These are phyloP conservation scores for Tiliacea aurago DNA, from an alignment of 2,888 invertebrate genomes.

Conservation along the genomic window DNA sequence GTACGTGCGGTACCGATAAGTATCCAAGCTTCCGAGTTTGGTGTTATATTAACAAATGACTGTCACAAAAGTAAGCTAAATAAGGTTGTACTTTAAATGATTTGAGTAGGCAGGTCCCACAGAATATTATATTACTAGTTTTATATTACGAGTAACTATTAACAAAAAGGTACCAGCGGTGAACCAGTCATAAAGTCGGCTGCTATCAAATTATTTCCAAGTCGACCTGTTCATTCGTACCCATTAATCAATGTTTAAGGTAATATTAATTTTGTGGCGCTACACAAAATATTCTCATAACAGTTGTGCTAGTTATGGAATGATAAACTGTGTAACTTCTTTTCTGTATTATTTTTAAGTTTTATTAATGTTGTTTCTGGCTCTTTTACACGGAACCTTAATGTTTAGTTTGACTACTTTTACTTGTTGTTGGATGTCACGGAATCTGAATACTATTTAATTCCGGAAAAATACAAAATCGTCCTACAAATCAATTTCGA, in stretches of 20 bases:
- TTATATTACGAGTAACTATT: not conserved
- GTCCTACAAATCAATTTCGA: not conserved
- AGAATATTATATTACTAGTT: not conserved
- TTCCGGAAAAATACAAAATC: not conserved
- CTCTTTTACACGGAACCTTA: not conserved
- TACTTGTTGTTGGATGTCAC: not conserved
- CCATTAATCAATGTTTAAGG: slow-evolving; percentile 65
- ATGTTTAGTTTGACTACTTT: not conserved
- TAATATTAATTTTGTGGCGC: slow-evolving; percentile 57
- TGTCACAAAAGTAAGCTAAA: not conserved
- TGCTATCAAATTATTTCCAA: slow-evolving; percentile 49
- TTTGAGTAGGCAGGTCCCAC: not conserved
- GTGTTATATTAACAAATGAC: not conserved
- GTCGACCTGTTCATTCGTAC: slow-evolving; percentile 33
- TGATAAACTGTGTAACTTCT: slow-evolving; percentile 39
- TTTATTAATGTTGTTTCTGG: slow-evolving; percentile 26
- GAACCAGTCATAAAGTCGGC: slow-evolving; percentile 31
- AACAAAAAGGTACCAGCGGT: not conserved
- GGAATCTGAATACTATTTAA: not conserved
- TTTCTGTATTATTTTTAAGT: slow-evolving; percentile 40
- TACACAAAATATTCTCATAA: slow-evolving; percentile 45
- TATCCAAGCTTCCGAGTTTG: not conserved
- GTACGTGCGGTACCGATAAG: not conserved
- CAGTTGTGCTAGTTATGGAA: slow-evolving; percentile 32
- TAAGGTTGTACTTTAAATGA: not conserved